Evolutionary conservation across 64 coral and sea anemone species (phyloP), one percentile per base, ranked within the genome.

Genomic region (Anthopleura sola): DNA sequence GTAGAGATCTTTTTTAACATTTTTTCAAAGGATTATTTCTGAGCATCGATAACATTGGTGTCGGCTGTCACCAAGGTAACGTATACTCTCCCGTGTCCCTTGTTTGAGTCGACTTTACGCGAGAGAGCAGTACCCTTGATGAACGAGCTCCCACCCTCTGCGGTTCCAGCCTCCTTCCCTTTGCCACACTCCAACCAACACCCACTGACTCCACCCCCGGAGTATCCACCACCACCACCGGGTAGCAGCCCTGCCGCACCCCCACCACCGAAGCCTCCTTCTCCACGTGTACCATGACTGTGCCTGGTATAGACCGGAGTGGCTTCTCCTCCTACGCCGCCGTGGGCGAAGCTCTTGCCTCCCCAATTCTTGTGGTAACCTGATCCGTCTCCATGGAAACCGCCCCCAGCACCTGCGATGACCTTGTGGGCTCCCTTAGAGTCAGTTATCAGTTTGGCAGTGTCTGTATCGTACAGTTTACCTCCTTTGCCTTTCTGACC

Each of bases 261-360:
- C 55, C 96, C 96, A 32, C 96, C 96, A 79, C 96, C 96, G 78
- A 98, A 98, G 12, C 96, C 96, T 81, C 96, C 96, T 74, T 86
- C 84, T 55, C 91, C 93, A 26, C 40, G 36, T 36, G 76, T 78
- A 28, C 90, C 90, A 55, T 98, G 92, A 7, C 49, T 38, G 66
- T 90, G 80, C 12, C 51, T 50, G 19, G 58, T 84, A 37, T 83
- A 85, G 1, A 58, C 77, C n/a, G 89, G 85, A 26, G 47, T 49
- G 14, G 93, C 86, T 87, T 94, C 86, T 57, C 96, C 96, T 19
- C 96, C 96, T 68, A 69, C 75, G 2, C 96, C 96, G 3, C 96
- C 96, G 46, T 92, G 84, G 36, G 84, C 37, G 55, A 92, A 94
- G 62, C 92, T 86, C 85, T 94, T 92, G 37, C 96, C 96, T 18